Base-by-base conservation (phyloP, 2,113 vertebrate species). In the Chelonoidis abingdonii region DNA sequence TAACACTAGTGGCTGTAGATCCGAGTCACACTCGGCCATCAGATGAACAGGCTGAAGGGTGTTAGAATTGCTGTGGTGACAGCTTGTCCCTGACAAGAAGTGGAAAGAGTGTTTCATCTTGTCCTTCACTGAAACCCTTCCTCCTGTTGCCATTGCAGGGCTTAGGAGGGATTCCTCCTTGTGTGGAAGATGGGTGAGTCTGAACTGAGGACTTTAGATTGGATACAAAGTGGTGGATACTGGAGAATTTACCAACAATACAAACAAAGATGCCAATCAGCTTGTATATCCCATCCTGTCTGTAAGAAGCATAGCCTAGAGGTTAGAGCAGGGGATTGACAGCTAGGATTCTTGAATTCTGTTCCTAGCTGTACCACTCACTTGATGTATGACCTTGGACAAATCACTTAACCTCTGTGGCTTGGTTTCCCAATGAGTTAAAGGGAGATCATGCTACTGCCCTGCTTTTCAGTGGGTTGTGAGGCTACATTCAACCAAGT, bases 401-500 rank as follows among this genome's bases (percentile, higher is more conserved):
- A 72, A 72, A 72, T 72, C n/a, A 72, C 65, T 38, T 72, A 50
- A 11, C 62, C 38, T 47, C 41, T 56, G 50, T 38, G 65, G 19
- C 35, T 38, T 9, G 5, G 19, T 72, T 72, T 72, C 65, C 17
- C 16, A 19, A 72, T 72, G 65, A 72, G n/a, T 38, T 72, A 69
- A 24, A 76, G 41, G 21, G 72, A 38, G 10, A 44, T 41, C 38
- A 44, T 76, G 22, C 38, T 41, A 13, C 72, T 76, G 22, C 10
- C 72, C 72, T 5, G 41, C 90, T 0, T 0, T 41, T 87, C 31
- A 89, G 69, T 29, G 35, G 78, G 72, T 56, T 82, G 69, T 84
- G 44, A 41, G 47, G 52, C 93, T 94, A n/a, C 91, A 57, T 53
- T 96, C 84, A 81, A 79, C 79, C n/a, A 89, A 90, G 78, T 41